Percentiles rank a stretch among this genome's conserved stretches.
These are phyloP conservation scores for Takifugu rubripes DNA, from an alignment of 2,797 vertebrate species.

Conservation along the genomic window DNA sequence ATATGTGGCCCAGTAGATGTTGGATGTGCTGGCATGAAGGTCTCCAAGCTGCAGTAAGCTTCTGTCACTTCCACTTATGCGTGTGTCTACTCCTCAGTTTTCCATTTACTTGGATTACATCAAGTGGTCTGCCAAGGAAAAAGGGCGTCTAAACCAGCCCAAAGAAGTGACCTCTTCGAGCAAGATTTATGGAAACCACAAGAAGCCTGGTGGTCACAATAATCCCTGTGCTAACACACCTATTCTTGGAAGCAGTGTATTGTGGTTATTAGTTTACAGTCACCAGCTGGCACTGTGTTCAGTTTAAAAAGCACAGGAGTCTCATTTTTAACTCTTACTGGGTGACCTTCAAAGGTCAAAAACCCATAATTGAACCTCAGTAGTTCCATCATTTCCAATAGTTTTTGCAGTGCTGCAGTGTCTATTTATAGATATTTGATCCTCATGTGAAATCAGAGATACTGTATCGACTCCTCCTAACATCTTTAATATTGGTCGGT, in stretches of 20 bases:
- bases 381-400: neutral
- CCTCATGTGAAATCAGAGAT: neutral
- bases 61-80: conserved; percentile 22
- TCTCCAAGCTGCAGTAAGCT: conserved; percentile 13
- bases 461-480: too few species aligned
- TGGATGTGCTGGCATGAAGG: conserved; percentile 4
- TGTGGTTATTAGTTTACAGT: conserved; percentile 33
- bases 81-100: conserved; percentile 28
- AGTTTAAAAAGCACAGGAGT: conserved; percentile 19
- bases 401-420: neutral
- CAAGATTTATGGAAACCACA: conserved; percentile 46
- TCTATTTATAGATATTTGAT: neutral
- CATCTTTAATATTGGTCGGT: too few species aligned
- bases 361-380: neutral
- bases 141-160: conserved; percentile 34
- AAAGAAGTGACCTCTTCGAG: conserved; percentile 52
- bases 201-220: conserved; percentile 43
- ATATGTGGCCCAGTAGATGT: neutral
- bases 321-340: conserved; percentile 42
- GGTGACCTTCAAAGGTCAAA: conserved; percentile 3
- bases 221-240: conserved; percentile 32
- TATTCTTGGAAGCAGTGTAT: conserved; percentile 33
- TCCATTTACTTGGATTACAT: conserved; percentile 27
- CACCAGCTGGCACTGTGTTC: conserved; percentile 18
- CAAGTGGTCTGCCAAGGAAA: conserved; percentile 45